Evolutionary conservation across 2,888 invertebrate species (phyloP).

Genomic region (Cephus runcator): DNA sequence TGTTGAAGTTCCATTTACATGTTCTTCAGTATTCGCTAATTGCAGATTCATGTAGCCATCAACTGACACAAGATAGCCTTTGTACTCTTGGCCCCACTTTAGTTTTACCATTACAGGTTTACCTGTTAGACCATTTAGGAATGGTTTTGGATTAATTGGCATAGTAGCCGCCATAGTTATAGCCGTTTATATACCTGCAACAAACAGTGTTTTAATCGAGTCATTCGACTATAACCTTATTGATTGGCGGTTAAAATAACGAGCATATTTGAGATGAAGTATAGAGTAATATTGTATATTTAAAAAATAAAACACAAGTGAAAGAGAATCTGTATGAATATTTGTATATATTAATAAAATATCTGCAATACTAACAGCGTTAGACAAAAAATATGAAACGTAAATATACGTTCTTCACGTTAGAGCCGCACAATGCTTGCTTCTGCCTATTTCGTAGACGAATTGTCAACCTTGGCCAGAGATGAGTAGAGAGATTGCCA

Average conservation of each 20-base stretch:
- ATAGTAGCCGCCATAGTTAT: slow-evolving; percentile 81
- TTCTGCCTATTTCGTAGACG: not conserved
- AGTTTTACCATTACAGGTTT: slow-evolving; percentile 97
- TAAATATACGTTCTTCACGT: not conserved
- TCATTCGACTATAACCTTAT: not conserved
- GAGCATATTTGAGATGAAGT: not conserved
- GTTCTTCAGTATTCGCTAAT: slow-evolving; percentile 97
- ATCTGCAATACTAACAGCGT: not conserved
- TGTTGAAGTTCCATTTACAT: slow-evolving; percentile 90
- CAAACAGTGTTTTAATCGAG: not conserved
- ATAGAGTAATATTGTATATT: not conserved
- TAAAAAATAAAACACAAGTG: not conserved
- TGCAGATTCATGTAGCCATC: slow-evolving; percentile 99
- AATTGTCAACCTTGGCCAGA: too few species aligned
- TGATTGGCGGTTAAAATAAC: not conserved
- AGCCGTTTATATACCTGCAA: slow-evolving; percentile 16
- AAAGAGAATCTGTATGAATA: not conserved
- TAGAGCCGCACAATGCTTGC: slow-evolving; percentile 12
- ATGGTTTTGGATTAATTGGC: slow-evolving; percentile 99
- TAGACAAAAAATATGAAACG: slow-evolving; percentile 1
- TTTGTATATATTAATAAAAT: not conserved
- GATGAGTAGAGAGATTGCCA: too few species aligned
- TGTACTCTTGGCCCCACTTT: slow-evolving; percentile 99
- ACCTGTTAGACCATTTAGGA: slow-evolving; percentile 96
- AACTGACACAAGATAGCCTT: slow-evolving; percentile 96